Conservation (phyloP, 2,797 vertebrate species). For the Knipowitschia caucasica region DNA sequence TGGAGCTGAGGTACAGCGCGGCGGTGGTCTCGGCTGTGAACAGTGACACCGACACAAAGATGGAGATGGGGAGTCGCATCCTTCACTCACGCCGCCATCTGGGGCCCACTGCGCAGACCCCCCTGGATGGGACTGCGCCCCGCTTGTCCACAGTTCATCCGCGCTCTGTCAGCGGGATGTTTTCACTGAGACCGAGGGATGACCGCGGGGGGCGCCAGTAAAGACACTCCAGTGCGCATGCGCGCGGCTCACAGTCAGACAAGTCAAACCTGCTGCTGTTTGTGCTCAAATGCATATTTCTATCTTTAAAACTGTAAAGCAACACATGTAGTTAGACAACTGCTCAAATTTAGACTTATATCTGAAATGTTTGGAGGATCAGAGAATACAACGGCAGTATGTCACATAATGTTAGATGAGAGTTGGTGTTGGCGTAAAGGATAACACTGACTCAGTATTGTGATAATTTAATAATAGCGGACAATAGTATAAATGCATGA, state of each 20-base stretch:
- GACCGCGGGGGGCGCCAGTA: slow-evolving; percentile 51
- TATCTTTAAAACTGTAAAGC: too few relatives aligned
- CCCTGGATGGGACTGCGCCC: slow-evolving; percentile 8
- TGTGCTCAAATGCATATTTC: too few relatives aligned
- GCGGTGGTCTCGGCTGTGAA: slow-evolving; percentile 89
- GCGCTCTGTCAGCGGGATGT: slow-evolving; percentile 19
- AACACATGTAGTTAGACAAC: too few relatives aligned
- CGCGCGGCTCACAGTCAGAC: background rate
- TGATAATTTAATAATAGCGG: slow-evolving; percentile 38
- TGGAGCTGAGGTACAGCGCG: slow-evolving; percentile 89
- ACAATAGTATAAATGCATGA: slow-evolving; percentile 18
- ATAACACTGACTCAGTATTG: background rate
- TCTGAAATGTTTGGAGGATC: background rate
- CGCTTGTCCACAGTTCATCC: slow-evolving; percentile 24
- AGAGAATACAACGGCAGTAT: background rate
- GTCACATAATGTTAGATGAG: background rate
- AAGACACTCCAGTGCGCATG: background rate
- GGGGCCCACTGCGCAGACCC: slow-evolving; percentile 31
- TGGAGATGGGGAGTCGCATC: slow-evolving; percentile 93
- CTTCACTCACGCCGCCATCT: slow-evolving; percentile 72
- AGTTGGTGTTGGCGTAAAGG: background rate
- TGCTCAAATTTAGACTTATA: background rate
- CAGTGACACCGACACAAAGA: slow-evolving; percentile 88
- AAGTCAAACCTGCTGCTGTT: background rate
- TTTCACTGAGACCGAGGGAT: slow-evolving; percentile 25